Evolutionary conservation across 2,113 vertebrate genomes (phyloP).

Genomic region (Callithrix jacchus): DNA sequence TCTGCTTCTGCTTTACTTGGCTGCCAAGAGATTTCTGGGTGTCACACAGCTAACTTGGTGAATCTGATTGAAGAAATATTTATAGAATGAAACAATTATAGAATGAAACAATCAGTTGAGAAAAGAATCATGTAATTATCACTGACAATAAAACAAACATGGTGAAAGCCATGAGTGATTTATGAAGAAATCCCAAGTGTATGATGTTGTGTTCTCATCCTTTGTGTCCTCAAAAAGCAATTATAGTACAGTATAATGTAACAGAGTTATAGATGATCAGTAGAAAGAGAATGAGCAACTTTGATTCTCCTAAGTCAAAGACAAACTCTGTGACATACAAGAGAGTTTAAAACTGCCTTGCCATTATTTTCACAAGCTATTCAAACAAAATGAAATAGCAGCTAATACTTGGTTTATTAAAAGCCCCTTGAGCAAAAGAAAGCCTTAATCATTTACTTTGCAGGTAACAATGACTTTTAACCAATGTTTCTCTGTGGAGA

Average conservation of each 20-base stretch:
- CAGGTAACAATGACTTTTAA: background rate
- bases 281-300: background rate
- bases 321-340: background rate
- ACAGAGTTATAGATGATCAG: background rate
- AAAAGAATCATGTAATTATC: constrained; percentile 50
- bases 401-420: background rate
- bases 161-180: constrained; percentile 62
- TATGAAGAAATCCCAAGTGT: constrained; percentile 8
- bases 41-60: constrained; percentile 56
- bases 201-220: background rate
- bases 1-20: constrained; percentile 48
- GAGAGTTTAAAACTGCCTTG: background rate
- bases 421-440: background rate
- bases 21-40: constrained; percentile 60
- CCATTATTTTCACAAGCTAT: background rate
- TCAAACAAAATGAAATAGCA: background rate
- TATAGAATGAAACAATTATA: constrained; percentile 67
- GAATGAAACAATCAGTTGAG: constrained; percentile 50
- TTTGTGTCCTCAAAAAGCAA: constrained; percentile 6
- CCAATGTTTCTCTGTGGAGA: background rate
- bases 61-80: constrained; percentile 66
- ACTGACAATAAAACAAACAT: constrained; percentile 36
- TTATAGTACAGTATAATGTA: background rate
- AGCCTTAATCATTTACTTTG: background rate
- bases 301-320: background rate